Base-by-base conservation (phyloP, 2,888 invertebrate species). In the Helobdella robusta region DNA sequence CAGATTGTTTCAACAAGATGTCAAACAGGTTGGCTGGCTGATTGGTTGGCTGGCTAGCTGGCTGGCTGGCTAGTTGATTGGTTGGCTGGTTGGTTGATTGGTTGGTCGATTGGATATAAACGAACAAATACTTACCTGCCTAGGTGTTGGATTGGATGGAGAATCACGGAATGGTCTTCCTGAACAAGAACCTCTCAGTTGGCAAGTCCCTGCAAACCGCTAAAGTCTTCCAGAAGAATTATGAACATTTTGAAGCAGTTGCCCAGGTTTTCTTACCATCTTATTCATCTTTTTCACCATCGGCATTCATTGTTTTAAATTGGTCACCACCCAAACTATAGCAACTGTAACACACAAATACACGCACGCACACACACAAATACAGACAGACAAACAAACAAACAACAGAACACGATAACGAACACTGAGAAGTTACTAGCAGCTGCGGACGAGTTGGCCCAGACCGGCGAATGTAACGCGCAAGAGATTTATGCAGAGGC, bases 211-310 rank as follows among this genome's bases (percentile, higher is more conserved):
- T 95, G 73, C 91, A 91, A 78, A 91, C 94, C 80, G 91, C 95
- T 52, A 85, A 91, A 73, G 91, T 92, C 8, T 90, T 95, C 79
- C 94, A 95, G 82, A 94, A 94, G 82, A 94, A 93, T 79, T 95
- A 97, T 78, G 92, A 94, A 80, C 94, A 95, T 81, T 97, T 97
- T 78, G 95, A 97, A 83, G 92, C 91, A 80, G 95, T 97, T 68
- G 94, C 94, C 59, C 90, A 91, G 86, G 91, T 91, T 81, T 82
- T 84, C 80, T 34, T 20, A 35, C 40, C 6, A 2, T 2, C 23
- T 23, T 58, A 18, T n/a, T 52, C 18, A 30, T 28, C 11, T 23
- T 28, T 56, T 8, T 56, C 18, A 2, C n/a, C n/a, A n/a, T n/a
- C n/a, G n/a, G n/a, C n/a, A n/a, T n/a, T n/a, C n/a, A n/a, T n/a